Conservation (phyloP, 1,140 invertebrate species). For the Schlechtendalia chinensis region DNA sequence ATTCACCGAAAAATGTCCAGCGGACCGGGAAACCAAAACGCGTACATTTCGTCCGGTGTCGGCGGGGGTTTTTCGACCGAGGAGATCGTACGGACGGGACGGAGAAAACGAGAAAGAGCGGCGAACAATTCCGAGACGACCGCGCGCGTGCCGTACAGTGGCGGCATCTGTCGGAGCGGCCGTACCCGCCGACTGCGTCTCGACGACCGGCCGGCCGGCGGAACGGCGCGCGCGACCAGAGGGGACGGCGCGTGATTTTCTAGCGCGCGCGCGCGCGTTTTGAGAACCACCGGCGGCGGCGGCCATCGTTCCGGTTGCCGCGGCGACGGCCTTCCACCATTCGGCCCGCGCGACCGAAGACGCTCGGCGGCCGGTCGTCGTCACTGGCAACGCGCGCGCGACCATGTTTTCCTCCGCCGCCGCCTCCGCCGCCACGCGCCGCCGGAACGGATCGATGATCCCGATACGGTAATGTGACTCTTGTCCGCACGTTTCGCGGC, state of each 20-base stretch:
- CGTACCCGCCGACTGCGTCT: too few species aligned
- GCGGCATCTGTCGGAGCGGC: constrained; percentile 9
- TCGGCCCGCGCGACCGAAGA: not conserved
- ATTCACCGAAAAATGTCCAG: too few species aligned
- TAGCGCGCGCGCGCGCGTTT: not conserved
- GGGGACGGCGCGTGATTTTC: too few species aligned
- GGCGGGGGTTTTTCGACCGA: too few species aligned
- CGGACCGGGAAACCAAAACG: too few species aligned
- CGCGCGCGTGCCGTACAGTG: not conserved
- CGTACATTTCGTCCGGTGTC: too few species aligned
- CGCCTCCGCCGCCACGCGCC: not conserved
- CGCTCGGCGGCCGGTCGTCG: not conserved
- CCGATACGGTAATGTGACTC: not conserved
- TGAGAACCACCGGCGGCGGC: not conserved
- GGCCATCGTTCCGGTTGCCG: constrained; percentile 11
- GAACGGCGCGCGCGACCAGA: not conserved
- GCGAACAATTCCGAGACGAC: not conserved
- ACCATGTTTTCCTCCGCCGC: not conserved
- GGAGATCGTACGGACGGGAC: too few species aligned
- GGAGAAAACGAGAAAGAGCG: too few species aligned
- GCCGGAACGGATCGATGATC: constrained; percentile 31
- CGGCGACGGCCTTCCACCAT: not conserved
- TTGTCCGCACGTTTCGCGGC: too few species aligned
- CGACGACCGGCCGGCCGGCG: not conserved
- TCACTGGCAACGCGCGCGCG: constrained; percentile 21